Base-by-base conservation (phyloP, 2,888 invertebrate species). In the Polyploca ridens region DNA sequence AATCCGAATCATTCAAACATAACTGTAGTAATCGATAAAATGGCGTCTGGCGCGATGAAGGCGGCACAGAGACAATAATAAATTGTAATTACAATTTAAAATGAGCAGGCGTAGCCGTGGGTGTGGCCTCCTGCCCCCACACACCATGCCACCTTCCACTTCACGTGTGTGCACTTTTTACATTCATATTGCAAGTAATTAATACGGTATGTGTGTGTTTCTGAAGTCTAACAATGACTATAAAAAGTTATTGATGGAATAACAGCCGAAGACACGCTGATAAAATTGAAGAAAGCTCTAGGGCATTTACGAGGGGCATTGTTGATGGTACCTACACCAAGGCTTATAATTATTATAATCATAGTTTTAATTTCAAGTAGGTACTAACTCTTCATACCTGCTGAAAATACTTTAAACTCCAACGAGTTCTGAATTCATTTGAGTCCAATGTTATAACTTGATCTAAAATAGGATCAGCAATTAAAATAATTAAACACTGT, bases 41-140 rank as follows among this genome's bases (percentile, higher is more conserved):
- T 93, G 93, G 93, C 93, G 91, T 82, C 91, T 83, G 82, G 77
- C 81, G 77, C 84, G 85, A 81, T 83, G 91, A 91, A 93, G 93
- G 93, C 93, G 92, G 91, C 90, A 88, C 90, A 93, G 91, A 93
- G 93, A 93, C 93, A 93, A 93, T 92, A 94, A 94, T 94, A 93
- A 92, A 93, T 93, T 91, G 93, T 93, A 93, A 94, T 94, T 94
- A 94, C 94, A 93, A 93, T 93, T 94, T 94, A 92, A 94, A 94
- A 94, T 94, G 93, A 94, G 93, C 93, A 90, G 93, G 93, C 93
- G 93, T 87, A 88, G 87, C 83, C 85, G 90, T 76, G 91, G 93
- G 93, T 84, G 93, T 86, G 92, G 93, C 91, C 86, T 86, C 80
- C 75, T 83, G 84, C 87, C 88, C 88, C 88, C 87, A 79, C 84